Evolutionary conservation across 1,140 invertebrate genomes (phyloP).

Genomic region (Sipha flava): DNA sequence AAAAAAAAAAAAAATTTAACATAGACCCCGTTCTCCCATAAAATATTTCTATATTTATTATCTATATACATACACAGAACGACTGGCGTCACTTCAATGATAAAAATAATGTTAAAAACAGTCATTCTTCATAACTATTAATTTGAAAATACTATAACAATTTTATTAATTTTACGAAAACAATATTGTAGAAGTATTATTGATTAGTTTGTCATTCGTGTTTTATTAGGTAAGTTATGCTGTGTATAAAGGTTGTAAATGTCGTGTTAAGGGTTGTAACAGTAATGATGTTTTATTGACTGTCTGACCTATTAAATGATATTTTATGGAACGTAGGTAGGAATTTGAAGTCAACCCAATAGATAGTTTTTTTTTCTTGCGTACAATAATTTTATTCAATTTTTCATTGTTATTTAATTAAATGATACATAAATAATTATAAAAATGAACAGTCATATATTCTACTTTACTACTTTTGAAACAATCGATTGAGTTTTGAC

Average conservation of each 20-base stretch:
- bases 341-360: neutral
- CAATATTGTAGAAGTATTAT: neutral
- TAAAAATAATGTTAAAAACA: no score
- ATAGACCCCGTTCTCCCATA: no score
- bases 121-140: no score
- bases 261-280: neutral
- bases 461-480: neutral
- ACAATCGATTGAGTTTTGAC: neutral
- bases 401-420: neutral
- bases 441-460: no score
- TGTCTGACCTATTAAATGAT: slow-evolving; percentile 11
- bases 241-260: neutral
- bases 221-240: neutral
- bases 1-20: no score
- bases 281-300: neutral
- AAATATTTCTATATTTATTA: no score
- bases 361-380: neutral
- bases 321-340: neutral
- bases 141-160: no score
- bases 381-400: neutral
- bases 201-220: neutral
- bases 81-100: no score
- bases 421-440: no score
- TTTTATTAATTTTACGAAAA: no score
- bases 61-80: no score